Evolutionary conservation across 2,888 invertebrate species (phyloP).

Genomic region (Tillus elongatus): DNA sequence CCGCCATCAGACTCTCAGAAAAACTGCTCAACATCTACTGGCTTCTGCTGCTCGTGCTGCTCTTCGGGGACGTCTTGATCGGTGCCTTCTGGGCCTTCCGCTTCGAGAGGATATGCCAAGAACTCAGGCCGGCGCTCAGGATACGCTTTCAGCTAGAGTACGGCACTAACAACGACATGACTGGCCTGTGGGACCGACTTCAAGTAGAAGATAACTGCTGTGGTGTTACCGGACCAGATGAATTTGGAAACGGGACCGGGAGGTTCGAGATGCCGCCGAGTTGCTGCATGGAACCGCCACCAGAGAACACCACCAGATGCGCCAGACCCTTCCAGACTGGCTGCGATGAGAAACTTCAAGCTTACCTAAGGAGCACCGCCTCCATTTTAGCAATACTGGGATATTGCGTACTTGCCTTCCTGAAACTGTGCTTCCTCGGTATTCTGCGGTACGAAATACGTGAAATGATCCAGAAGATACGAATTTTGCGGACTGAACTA

Average conservation of each 20-base stretch:
- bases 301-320: slow-evolving; percentile 23
- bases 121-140: slow-evolving; percentile 56
- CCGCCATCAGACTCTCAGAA: slow-evolving; percentile 71
- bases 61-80: slow-evolving; percentile 75
- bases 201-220: slow-evolving; percentile 71
- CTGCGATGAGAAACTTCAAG: slow-evolving; percentile 63
- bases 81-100: slow-evolving; percentile 77
- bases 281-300: slow-evolving; percentile 32
- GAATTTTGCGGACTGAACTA: slow-evolving; percentile 62
- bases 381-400: slow-evolving; percentile 69
- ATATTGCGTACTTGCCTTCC: slow-evolving; percentile 81
- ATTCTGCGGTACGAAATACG: slow-evolving; percentile 79
- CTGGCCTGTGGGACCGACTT: slow-evolving; percentile 67
- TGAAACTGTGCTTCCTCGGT: slow-evolving; percentile 81
- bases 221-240: slow-evolving; percentile 51
- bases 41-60: slow-evolving; percentile 66
- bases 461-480: slow-evolving; percentile 87
- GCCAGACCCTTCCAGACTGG: slow-evolving; percentile 44
- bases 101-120: slow-evolving; percentile 51
- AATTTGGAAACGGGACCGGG: slow-evolving; percentile 40
- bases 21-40: slow-evolving; percentile 76
- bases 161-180: slow-evolving; percentile 61
- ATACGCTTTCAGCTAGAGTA: slow-evolving; percentile 57
- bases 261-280: slow-evolving; percentile 34
- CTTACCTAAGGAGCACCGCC: slow-evolving; percentile 70